Base-by-base conservation (phyloP, 2,113 vertebrate genomes). In the Coptodon bakossiorum region DNA sequence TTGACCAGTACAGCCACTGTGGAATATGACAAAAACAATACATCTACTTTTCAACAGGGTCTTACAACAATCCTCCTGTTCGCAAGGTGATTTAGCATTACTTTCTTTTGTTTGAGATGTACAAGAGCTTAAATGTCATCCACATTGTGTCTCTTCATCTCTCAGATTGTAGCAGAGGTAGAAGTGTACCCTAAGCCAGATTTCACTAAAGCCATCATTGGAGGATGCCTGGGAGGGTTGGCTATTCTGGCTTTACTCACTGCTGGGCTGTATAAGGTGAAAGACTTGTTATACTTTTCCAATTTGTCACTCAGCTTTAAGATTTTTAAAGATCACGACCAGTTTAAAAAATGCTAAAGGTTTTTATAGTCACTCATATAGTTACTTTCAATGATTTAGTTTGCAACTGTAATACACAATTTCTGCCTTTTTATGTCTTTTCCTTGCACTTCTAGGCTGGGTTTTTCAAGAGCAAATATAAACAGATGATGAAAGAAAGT, bases 381-480 rank as follows among this genome's bases (percentile, higher is more conserved):
- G 3, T 54, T 61, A 6, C 2, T 19, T 63, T 24, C 38, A 56
- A 19, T 56, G 2, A 57, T 71, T 71, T 43, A 27, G 13, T 24
- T 24, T 13, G 3, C 14, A 61, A 61, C 38, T 27, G 12, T 27
- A 45, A 43, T 24, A 40, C 1, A 43, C 11, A 13, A 9, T 43
- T 43, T 22, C 38, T 43, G 38, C 7, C 40, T 71, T 71, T 71
- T 24, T 10, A 19, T 78, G 5, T 71, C 4, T 59, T 86, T 82
- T 85, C 11, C 19, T 59, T 81, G 2, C 68, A 10, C 68, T 53
- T 61, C 27, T 61, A 98, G 97, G 88, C 96, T 90, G 97, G 97
- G 31, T 98, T 98, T 94, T 98, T 98, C 94, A 97, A 97, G 90
- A 96, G 95, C 79, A 96, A 93, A 40, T 97, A 97, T 84, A 95